These are phyloP conservation scores for Peromyscus aztecus DNA, from an alignment of 2,797 vertebrate species.

Conservation along the genomic window DNA sequence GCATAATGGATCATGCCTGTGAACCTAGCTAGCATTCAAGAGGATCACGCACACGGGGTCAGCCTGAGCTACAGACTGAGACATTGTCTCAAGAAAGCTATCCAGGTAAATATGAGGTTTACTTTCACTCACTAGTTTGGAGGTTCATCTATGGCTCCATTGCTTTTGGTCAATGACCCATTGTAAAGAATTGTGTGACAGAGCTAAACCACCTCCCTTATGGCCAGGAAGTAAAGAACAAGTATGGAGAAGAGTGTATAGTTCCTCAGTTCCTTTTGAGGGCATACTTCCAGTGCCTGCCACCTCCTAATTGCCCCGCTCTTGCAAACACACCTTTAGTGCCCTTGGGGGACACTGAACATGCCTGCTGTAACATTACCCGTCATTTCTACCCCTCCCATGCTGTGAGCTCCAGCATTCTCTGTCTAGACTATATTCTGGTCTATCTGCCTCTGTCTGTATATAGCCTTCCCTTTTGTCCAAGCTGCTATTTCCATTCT, in stretches of 20 bases:
- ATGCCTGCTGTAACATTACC: neutral
- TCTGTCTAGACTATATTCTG: neutral
- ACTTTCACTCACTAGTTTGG: neutral
- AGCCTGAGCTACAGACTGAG: neutral
- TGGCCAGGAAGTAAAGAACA: neutral
- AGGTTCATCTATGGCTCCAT: neutral
- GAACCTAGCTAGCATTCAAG: neutral
- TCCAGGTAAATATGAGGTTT: neutral
- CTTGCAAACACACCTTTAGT: too few relatives aligned
- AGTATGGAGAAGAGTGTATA: neutral
- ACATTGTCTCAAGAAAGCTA: neutral
- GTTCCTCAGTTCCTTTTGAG: neutral
- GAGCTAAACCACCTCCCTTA: neutral
- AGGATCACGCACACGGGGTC: neutral
- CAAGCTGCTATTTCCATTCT: neutral
- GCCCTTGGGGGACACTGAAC: neutral
- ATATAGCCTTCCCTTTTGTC: neutral
- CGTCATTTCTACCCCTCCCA: too few relatives aligned
- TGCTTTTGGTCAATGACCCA: neutral
- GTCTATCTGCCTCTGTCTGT: neutral
- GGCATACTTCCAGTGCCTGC: neutral
- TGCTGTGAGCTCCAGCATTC: neutral
- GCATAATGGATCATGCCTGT: neutral
- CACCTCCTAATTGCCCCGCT: too few relatives aligned
- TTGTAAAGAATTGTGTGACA: neutral